Evolutionary conservation across 2,888 invertebrate species (phyloP), one percentile per base, ranked within the genome.

Genomic region (Mesorhabditis sp.): DNA sequence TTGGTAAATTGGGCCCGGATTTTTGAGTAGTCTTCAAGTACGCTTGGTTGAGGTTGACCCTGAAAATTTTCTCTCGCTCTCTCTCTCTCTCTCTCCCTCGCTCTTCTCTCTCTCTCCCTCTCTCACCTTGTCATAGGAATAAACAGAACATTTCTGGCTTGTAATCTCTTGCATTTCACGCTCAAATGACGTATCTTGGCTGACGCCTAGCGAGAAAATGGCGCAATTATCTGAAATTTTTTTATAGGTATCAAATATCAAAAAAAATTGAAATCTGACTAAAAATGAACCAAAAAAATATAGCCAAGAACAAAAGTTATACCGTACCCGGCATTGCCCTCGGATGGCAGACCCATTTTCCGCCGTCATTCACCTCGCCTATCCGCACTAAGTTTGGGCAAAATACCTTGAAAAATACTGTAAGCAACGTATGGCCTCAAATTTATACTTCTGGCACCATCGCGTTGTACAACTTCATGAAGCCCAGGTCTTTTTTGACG

Each of bases 61-160:
- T 28, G 28, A 28, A 28, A 28, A 28, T 28, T 28, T 28, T 28
- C 28, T n/a, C n/a, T 50, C 58, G 7, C 58, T 50, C n/a, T 50
- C n/a, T 28, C 28, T 50, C n/a, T 50, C n/a, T 28, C 28, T 13
- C 58, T 50, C 58, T 13, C 1, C n/a, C n/a, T 50, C 28, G 58
- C n/a, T 50, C 58, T 50, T 50, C 58, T 50, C 58, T 50, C n/a
- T 50, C n/a, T 28, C 28, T 13, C n/a, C 58, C 7, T 13, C 7
- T 13, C 58, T 50, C 58, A 50, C 58, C n/a, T 50, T 50, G n/a
- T 50, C 58, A 50, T 50, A 50, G 10, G 58, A 50, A 13, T 50
- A n/a, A 10, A 50, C 58, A n/a, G 58, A 50, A n/a, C 58, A 50
- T 50, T 50, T 50, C 58, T 50, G 58, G n/a, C n/a, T n/a, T 10